Evolutionary conservation across 2,888 invertebrate species (phyloP).

Genomic region (Cheilosia impressa): DNA sequence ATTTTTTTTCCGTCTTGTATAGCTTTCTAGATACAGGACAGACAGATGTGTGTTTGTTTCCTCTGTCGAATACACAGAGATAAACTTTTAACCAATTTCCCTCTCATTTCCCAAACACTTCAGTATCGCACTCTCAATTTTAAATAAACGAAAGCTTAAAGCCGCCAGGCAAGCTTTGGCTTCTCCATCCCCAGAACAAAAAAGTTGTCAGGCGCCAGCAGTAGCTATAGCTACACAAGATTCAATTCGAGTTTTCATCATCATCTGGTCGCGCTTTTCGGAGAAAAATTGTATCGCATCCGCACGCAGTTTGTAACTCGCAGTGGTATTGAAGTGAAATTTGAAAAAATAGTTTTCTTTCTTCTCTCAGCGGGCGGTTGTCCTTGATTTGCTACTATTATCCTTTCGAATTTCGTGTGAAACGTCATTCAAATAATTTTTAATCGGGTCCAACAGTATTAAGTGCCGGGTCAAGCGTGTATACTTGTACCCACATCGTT

Average conservation of each 20-base stretch:
- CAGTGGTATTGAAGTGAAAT: constrained; percentile 53
- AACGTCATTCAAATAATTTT: neutral
- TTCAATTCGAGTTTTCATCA: constrained; percentile 68
- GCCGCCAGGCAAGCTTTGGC: constrained; percentile 39
- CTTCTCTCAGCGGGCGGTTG: constrained; percentile 28
- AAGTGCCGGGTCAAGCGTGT: constrained; percentile 61
- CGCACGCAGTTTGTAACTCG: constrained; percentile 64
- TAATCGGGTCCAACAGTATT: constrained; percentile 36
- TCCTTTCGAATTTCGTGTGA: constrained; percentile 14
- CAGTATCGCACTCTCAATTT: constrained; percentile 5
- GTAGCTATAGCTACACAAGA: constrained; percentile 43
- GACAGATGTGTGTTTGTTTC: neutral
- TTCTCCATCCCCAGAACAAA: constrained; percentile 45
- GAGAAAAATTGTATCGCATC: constrained; percentile 67
- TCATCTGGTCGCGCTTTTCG: constrained; percentile 69
- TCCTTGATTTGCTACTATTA: constrained; percentile 29
- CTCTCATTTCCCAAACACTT: constrained; percentile 39
- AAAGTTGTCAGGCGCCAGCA: constrained; percentile 40
- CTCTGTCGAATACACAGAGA: constrained; percentile 14
- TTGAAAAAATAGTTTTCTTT: constrained; percentile 26
- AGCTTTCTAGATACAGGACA: neutral
- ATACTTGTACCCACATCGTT: neutral
- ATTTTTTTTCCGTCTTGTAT: neutral
- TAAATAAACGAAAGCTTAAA: constrained; percentile 44
- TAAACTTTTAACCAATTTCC: constrained; percentile 34